Conservation (phyloP, 1,140 invertebrate species). For the Lordiphosa collinella region DNA sequence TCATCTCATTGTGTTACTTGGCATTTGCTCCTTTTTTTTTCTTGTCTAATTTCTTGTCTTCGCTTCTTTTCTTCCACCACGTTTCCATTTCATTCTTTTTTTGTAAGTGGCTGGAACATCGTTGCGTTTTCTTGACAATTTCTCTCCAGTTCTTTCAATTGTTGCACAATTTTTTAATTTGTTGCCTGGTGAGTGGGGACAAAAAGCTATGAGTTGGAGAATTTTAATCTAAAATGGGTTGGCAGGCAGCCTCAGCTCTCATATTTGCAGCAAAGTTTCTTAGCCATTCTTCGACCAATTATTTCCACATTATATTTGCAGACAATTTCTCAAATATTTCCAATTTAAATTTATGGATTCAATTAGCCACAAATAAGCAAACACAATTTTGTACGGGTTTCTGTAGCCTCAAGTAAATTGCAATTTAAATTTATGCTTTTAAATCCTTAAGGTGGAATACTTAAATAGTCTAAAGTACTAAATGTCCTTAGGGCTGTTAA, state of each 20-base stretch:
- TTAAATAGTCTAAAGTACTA: slow-evolving; percentile 25
- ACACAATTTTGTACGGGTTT: slow-evolving; percentile 44
- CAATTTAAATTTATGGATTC: slow-evolving; percentile 53
- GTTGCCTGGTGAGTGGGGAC: slow-evolving; percentile 49
- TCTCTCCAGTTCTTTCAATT: slow-evolving; percentile 65
- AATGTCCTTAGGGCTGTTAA: slow-evolving; percentile 38
- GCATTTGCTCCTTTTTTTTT: slow-evolving; percentile 43
- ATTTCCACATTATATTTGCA: slow-evolving; percentile 34
- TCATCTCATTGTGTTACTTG: slow-evolving; percentile 67
- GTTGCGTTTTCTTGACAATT: slow-evolving; percentile 67
- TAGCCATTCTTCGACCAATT: slow-evolving; percentile 34
- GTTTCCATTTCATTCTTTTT: slow-evolving; percentile 15
- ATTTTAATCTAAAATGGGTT: slow-evolving; percentile 59
- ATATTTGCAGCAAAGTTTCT: slow-evolving; percentile 5
- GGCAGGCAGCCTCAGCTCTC: not conserved
- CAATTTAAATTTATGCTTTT: slow-evolving; percentile 57
- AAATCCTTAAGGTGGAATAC: slow-evolving; percentile 15
- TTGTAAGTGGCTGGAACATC: slow-evolving; percentile 41
- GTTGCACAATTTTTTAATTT: slow-evolving; percentile 77
- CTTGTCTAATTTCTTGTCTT: slow-evolving; percentile 57
- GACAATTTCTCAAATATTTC: slow-evolving; percentile 28
- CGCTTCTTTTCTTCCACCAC: slow-evolving; percentile 19
- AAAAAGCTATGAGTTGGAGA: slow-evolving; percentile 25
- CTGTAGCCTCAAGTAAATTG: slow-evolving; percentile 37
- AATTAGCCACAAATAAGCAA: slow-evolving; percentile 67